Conservation (phyloP, 2,888 invertebrate species). For the Odontomyia ornata region DNA sequence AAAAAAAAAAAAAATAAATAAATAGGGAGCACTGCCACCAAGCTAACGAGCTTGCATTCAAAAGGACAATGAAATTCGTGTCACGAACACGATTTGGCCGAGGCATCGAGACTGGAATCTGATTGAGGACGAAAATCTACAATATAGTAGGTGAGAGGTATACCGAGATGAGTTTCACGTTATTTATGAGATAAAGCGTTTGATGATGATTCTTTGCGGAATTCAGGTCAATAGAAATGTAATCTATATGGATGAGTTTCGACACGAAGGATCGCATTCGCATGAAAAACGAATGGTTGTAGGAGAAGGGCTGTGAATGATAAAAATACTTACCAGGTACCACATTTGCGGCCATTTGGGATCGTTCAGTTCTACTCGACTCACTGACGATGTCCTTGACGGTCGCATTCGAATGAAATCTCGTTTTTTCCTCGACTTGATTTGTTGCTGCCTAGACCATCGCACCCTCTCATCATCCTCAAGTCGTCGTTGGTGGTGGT, state of each 20-base stretch:
- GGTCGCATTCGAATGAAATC: slow-evolving; percentile 71
- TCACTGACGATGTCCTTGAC: slow-evolving; percentile 58
- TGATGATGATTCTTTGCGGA: too few species aligned
- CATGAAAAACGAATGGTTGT: too few species aligned
- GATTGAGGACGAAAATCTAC: background rate
- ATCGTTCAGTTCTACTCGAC: slow-evolving; percentile 74
- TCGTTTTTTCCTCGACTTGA: slow-evolving; percentile 82
- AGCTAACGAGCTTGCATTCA: slow-evolving; percentile 15
- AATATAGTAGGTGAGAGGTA: too few species aligned
- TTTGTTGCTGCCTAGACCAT: slow-evolving; percentile 85
- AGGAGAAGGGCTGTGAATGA: too few species aligned
- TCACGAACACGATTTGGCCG: slow-evolving; percentile 20
- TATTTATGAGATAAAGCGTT: too few species aligned
- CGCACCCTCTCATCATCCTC: slow-evolving; percentile 79
- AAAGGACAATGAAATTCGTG: slow-evolving; percentile 18
- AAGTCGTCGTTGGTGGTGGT: slow-evolving; percentile 75
- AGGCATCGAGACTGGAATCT: slow-evolving; percentile 17
- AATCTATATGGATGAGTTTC: too few species aligned
- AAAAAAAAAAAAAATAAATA: background rate
- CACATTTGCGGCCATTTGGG: slow-evolving; percentile 96
- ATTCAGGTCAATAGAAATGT: too few species aligned
- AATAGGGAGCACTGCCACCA: background rate
- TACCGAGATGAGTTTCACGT: too few species aligned
- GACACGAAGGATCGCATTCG: too few species aligned
- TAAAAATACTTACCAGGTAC: slow-evolving; percentile 85